phyloP scores from a whole-genome alignment of 2,113 vertebrate species.

The Eptesicus fuscus region DNA sequence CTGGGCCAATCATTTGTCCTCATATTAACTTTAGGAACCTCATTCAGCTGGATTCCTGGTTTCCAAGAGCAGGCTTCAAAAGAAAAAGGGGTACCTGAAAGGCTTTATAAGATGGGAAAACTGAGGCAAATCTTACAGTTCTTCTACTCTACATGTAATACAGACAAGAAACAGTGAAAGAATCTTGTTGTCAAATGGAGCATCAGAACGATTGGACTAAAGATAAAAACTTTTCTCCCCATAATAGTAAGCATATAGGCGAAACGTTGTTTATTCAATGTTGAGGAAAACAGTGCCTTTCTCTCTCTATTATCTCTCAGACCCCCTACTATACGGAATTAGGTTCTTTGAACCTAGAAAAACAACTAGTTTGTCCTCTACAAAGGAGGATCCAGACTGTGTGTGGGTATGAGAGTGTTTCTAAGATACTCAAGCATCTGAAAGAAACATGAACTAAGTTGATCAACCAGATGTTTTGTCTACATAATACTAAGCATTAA shows the following conservation, averaged over 20 bases:
- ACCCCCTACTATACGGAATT: background rate
- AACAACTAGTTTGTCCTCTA: background rate
- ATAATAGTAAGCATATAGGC: background rate
- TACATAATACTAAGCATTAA: background rate
- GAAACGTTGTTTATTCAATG: background rate
- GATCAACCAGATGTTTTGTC: conserved; percentile 61
- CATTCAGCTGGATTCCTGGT: background rate
- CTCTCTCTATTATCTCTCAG: background rate
- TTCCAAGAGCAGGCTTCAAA: conserved; percentile 12
- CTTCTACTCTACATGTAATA: background rate
- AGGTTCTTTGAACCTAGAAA: background rate
- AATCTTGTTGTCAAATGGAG: background rate
- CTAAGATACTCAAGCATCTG: background rate
- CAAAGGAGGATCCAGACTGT: background rate
- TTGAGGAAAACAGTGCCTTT: background rate
- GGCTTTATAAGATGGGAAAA: background rate
- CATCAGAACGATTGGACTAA: background rate
- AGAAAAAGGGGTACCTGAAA: conserved; percentile 1
- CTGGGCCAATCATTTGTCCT: background rate
- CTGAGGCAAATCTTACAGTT: background rate
- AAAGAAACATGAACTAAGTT: conserved; percentile 43
- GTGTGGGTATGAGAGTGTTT: background rate
- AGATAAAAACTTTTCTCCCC: background rate
- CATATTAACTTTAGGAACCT: background rate
- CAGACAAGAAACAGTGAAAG: conserved; percentile 20